Conservation (phyloP, 2,888 invertebrate species). For the Coecobrya sp. region DNA sequence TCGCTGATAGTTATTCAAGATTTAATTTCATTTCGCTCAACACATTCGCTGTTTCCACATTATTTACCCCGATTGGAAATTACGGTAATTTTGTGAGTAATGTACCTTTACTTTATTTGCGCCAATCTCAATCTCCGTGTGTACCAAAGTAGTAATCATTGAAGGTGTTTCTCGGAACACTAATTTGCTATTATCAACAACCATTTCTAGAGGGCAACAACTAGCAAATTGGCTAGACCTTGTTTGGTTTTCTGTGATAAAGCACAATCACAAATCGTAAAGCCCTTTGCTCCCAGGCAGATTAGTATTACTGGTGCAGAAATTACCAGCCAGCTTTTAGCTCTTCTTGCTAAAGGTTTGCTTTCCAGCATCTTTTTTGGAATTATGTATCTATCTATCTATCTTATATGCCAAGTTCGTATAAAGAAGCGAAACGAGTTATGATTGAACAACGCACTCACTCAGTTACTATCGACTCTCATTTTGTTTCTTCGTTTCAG, state of each 20-base stretch:
- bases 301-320: neutral
- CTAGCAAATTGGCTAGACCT: slow-evolving; percentile 13
- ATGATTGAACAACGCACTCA: neutral
- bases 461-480: neutral
- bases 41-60: too few species aligned
- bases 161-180: slow-evolving; percentile 4
- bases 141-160: neutral
- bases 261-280: neutral
- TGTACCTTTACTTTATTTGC: neutral
- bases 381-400: neutral
- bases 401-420: neutral
- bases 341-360: neutral
- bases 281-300: neutral
- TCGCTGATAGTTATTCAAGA: too few species aligned
- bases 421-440: neutral
- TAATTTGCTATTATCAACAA: neutral
- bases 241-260: neutral
- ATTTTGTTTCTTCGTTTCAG: slow-evolving; percentile 6
- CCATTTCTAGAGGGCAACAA: neutral
- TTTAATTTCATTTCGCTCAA: too few species aligned
- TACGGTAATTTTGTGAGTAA: neutral
- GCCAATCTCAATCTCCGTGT: too few species aligned
- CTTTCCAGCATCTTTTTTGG: neutral
- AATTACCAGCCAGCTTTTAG: neutral
- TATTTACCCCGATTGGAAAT: neutral